Percentiles rank a stretch among this genome's conserved stretches.
Evolutionary conservation across 1,140 invertebrate genomes (phyloP).

Genomic region (Heliconius hewitsoni): DNA sequence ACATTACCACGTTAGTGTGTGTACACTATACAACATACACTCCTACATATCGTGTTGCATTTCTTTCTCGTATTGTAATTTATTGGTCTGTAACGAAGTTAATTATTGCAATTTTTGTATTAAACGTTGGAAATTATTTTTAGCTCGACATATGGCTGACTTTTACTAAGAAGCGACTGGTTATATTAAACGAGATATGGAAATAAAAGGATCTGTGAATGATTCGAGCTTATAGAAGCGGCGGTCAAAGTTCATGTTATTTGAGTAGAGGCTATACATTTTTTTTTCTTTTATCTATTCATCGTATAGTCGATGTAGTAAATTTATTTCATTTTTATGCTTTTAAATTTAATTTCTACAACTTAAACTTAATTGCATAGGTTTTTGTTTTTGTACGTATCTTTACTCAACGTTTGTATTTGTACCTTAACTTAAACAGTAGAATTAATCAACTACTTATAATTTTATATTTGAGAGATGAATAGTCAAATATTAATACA

Average conservation of each 20-base stretch:
- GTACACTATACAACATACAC: background rate
- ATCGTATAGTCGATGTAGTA: background rate
- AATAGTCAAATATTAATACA: too few species aligned
- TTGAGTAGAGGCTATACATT: background rate
- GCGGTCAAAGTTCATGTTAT: slow-evolving; percentile 10
- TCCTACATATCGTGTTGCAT: slow-evolving; percentile 56
- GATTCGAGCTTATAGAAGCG: slow-evolving; percentile 10
- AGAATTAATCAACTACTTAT: too few species aligned
- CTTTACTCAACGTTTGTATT: too few species aligned
- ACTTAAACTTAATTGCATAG: too few species aligned
- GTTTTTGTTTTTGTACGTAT: too few species aligned
- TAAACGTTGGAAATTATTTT: slow-evolving; percentile 81
- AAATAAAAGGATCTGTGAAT: slow-evolving; percentile 12
- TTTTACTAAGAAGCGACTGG: slow-evolving; percentile 63
- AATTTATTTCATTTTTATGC: background rate
- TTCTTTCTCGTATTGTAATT: slow-evolving; percentile 80
- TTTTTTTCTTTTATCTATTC: background rate
- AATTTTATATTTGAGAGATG: too few species aligned
- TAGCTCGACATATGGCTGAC: slow-evolving; percentile 60
- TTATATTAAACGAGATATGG: slow-evolving; percentile 11
- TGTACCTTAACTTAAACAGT: too few species aligned
- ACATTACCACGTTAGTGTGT: slow-evolving; percentile 39
- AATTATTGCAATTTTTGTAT: slow-evolving; percentile 81
- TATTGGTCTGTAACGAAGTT: slow-evolving; percentile 80
- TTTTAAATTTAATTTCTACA: too few species aligned